Evolutionary conservation across 1,140 invertebrate species (phyloP), one percentile per base, ranked within the genome.

Genomic region (Apis dorsata): DNA sequence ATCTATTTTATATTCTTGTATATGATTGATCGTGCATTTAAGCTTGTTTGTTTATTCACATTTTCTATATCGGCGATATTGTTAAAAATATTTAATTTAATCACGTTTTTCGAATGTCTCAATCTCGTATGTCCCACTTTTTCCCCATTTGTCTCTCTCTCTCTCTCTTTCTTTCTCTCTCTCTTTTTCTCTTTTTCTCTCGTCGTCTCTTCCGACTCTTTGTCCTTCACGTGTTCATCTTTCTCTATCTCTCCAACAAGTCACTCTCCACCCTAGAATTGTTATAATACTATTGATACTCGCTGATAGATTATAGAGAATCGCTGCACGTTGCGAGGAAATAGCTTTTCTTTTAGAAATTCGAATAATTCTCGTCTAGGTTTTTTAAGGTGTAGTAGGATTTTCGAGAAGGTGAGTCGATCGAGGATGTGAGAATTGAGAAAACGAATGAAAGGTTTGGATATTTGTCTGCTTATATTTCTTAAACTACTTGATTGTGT

Each of bases 161-260:
- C 2, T 34, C 34, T 15, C 62, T 78, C 69, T 34, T 2, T 34
- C 2, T 34, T 2, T 15, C 62, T 91, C 19, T 59, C 57, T 65
- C 3, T 65, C 24, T 34, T 65, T 85, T 10, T 24, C 60, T 71
- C 63, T 74, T 55, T 3, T 53, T 73, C 28, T 57, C 24, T 59
- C 49, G 34, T 44, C 77, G 73, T 44, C 69, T 83, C 53, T 83
- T 78, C 49, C 65, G 51, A 49, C 87, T 55, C 84, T 55, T 34
- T 74, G 81, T 84, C 79, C 88, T 71, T 85, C 55, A 83, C 44
- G 34, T 55, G 51, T 75, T 65, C 76, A 79, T 72, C 19, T 34
- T 24, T 68, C 19, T 62, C 60, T 34, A 73, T 87, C 75, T 87
- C 53, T 84, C 60, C 77, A 79, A 60, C 57, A 57, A 44, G 69